Evolutionary conservation across 2,797 vertebrate genomes (phyloP), one percentile per base, ranked within the genome.

Genomic region (Poecilia wingei): DNA sequence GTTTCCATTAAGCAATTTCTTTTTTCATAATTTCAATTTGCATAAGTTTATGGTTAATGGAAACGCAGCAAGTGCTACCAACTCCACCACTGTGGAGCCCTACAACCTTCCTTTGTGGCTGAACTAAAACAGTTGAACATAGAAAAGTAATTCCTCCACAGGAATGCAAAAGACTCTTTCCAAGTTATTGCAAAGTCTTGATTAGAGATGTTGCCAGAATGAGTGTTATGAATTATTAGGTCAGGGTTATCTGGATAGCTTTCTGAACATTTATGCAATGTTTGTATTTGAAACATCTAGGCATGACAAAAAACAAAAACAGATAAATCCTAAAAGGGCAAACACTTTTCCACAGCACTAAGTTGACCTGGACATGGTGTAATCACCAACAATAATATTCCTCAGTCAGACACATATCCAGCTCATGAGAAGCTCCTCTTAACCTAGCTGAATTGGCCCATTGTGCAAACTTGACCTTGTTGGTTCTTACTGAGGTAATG

Each of bases 391-490:
- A 45, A 14, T 28, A 66, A 72, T 13, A 39, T 45, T 74, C 69
- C 41, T 78, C 39, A 57, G 36, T 66, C 46, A 53, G 47, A 74
- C 45, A 13, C 51, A 78, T 76, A 68, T 80, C 49, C 28, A 72
- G 75, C 75, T 76, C 66, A 73, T 76, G 72, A 74, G 49, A 85
- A 78, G 78, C 74, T 87, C 78, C 85, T 93, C 86, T 91, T 87
- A 80, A 90, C 84, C 87, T 86, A 78, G 5, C 70, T 80, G 78
- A 88, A 88, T 86, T 87, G 74, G 73, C 13, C 79, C 77, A 83
- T 93, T 92, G 91, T 93, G 47, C 83, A 92, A 92, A 93, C 92
- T 92, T 94, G 92, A 94, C 91, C 92, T 94, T 91, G 85, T 49
- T 49, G 81, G 84, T 82, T 89, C 64, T 86, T 85, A 82, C 80